Percentiles rank a stretch among this genome's conserved stretches.
These are phyloP conservation scores for Leptinotarsa juncta DNA, from an alignment of 2,888 invertebrate genomes.

Conservation along the genomic window DNA sequence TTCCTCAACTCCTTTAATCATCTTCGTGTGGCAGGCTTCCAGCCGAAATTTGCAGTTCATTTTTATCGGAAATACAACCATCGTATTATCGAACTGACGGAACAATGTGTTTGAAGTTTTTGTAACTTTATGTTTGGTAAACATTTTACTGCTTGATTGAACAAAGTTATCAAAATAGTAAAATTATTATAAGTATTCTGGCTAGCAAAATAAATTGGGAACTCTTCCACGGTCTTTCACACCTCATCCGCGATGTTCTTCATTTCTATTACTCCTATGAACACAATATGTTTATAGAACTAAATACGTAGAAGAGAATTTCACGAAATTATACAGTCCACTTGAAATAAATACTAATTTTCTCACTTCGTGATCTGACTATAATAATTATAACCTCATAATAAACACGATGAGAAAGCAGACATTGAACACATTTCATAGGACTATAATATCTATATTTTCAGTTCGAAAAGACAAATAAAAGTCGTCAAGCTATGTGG, in stretches of 20 bases:
- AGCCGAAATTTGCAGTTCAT: constrained; percentile 20
- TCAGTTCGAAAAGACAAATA: constrained; percentile 11
- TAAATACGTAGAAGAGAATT: not conserved
- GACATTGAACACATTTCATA: constrained; percentile 1
- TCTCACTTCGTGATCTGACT: constrained; percentile 23
- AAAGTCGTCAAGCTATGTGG: constrained; percentile 1
- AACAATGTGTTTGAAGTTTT: constrained; percentile 22
- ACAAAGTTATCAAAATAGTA: too few relatives aligned
- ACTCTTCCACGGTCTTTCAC: too few relatives aligned
- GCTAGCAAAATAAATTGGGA: too few relatives aligned
- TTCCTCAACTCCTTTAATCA: constrained; percentile 31
- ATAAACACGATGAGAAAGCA: constrained; percentile 13
- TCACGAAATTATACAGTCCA: constrained; percentile 4
- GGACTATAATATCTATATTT: constrained; percentile 20
- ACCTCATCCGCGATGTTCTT: too few relatives aligned
- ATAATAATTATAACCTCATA: constrained; percentile 21
- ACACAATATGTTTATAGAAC: not conserved
- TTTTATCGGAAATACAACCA: not conserved
- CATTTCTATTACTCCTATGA: not conserved
- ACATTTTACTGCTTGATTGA: not conserved
- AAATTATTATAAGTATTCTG: too few relatives aligned
- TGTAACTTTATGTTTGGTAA: not conserved
- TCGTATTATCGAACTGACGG: not conserved
- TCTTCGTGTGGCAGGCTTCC: constrained; percentile 26
- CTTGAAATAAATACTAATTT: constrained; percentile 16